These are phyloP conservation scores for Tauraco erythrolophus DNA, from an alignment of 2,113 vertebrate genomes.

Conservation along the genomic window DNA sequence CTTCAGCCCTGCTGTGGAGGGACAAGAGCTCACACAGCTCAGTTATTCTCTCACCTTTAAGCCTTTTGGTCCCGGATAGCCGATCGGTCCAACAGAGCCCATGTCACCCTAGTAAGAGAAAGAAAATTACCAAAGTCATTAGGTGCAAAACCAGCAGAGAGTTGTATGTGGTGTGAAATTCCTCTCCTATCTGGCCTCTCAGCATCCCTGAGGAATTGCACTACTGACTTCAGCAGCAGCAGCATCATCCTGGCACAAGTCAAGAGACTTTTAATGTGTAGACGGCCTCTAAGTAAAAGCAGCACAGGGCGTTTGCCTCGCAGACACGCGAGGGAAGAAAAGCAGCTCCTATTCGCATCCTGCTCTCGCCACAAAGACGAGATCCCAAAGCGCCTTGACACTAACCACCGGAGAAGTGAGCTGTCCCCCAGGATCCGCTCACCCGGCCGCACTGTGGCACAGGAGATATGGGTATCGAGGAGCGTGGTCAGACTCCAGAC, in stretches of 20 bases:
- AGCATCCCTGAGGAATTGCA: not conserved
- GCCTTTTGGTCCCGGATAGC: slow-evolving; percentile 90
- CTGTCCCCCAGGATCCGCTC: not conserved
- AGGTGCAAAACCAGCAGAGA: not conserved
- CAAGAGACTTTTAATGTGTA: not conserved
- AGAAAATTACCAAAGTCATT: not conserved
- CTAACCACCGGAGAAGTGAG: not conserved
- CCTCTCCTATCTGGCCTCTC: not conserved
- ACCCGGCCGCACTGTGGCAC: not conserved
- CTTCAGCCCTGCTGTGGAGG: not conserved
- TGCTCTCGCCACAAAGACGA: not conserved
- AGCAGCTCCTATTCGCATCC: not conserved
- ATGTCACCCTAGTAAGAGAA: slow-evolving; percentile 89
- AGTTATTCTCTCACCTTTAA: slow-evolving; percentile 85
- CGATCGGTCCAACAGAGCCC: slow-evolving; percentile 88
- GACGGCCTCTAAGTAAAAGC: not conserved
- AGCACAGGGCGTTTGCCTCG: not conserved
- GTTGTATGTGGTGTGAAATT: not conserved
- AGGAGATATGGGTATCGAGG: rapidly evolving
- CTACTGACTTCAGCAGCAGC: not conserved
- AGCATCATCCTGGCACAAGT: not conserved
- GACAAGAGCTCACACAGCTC: not conserved
- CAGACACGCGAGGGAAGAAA: not conserved
- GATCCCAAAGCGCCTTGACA: not conserved
- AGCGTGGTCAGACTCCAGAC: not conserved